A percentile compares a stretch with the other conserved stretches of the same genome.
phyloP scores from a whole-genome alignment of 1,140 invertebrate species.

The Plodia interpunctella region DNA sequence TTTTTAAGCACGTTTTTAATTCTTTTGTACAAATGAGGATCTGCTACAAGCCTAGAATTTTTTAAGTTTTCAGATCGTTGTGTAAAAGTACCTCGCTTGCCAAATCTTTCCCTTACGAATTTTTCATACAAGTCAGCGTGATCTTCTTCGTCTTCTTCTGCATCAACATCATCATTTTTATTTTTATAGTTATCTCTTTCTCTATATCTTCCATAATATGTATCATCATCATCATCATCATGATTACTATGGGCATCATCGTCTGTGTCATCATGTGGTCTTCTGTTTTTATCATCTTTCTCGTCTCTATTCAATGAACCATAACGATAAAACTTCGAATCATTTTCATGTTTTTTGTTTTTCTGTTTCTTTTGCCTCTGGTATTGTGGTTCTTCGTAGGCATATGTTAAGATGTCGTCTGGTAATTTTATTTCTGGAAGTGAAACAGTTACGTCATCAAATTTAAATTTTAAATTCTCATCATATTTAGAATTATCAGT shows the following conservation, averaged over 20 bases:
- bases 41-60: conserved; percentile 23
- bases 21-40: conserved; percentile 48
- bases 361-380: conserved; percentile 27
- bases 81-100: conserved; percentile 45
- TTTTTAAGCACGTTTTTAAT: conserved; percentile 59
- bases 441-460: conserved; percentile 51
- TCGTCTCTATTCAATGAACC: conserved; percentile 18
- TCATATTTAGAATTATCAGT: conserved; percentile 41
- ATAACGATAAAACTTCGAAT: conserved; percentile 29
- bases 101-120: conserved; percentile 64
- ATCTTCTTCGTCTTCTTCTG: conserved; percentile 33
- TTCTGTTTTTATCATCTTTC: conserved; percentile 14
- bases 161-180: conserved; percentile 15
- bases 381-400: conserved; percentile 32
- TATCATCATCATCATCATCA: conserved; percentile 30
- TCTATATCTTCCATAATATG: conserved; percentile 22
- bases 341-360: conserved; percentile 16
- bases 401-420: conserved; percentile 56
- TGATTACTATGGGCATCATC: conserved; percentile 32
- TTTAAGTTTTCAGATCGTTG: conserved; percentile 48
- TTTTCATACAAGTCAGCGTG: conserved; percentile 65
- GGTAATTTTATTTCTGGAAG: conserved; percentile 67
- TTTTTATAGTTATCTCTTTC: conserved; percentile 29
- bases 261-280: conserved; percentile 22
- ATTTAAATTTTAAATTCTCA: conserved; percentile 60